Conservation (phyloP, 2,113 vertebrate species). For the Pavo muticus region DNA sequence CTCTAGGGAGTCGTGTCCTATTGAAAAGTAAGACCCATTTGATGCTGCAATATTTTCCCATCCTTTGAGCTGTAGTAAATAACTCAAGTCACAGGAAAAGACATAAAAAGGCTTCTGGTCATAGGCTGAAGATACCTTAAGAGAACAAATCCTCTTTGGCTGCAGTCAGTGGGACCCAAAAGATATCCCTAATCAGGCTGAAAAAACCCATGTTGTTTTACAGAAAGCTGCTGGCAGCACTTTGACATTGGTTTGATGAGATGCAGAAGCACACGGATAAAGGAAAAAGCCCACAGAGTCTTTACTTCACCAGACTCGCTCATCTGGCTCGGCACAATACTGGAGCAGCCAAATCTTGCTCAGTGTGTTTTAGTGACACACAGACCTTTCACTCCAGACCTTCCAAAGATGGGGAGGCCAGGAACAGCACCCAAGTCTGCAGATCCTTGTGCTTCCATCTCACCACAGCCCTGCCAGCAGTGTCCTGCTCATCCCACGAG, state of each 20-base stretch:
- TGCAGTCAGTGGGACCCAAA: not conserved
- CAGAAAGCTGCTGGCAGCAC: not conserved
- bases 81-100: not conserved
- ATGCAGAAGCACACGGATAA: not conserved
- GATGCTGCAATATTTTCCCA: not conserved
- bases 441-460: not conserved
- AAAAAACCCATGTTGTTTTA: not conserved
- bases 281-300: not conserved
- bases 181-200: not conserved
- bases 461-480: not conserved
- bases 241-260: not conserved
- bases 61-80: not conserved
- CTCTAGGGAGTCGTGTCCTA: not conserved
- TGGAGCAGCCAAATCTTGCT: not conserved
- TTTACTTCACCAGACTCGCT: not conserved
- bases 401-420: not conserved
- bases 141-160: not conserved
- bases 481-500: fast-evolving
- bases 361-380: not conserved
- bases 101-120: not conserved
- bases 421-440: not conserved
- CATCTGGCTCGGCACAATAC: not conserved
- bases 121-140: not conserved
- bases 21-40: not conserved
- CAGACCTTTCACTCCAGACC: not conserved